Evolutionary conservation across 2,113 vertebrate genomes (phyloP).

Genomic region (Mohoua ochrocephala): DNA sequence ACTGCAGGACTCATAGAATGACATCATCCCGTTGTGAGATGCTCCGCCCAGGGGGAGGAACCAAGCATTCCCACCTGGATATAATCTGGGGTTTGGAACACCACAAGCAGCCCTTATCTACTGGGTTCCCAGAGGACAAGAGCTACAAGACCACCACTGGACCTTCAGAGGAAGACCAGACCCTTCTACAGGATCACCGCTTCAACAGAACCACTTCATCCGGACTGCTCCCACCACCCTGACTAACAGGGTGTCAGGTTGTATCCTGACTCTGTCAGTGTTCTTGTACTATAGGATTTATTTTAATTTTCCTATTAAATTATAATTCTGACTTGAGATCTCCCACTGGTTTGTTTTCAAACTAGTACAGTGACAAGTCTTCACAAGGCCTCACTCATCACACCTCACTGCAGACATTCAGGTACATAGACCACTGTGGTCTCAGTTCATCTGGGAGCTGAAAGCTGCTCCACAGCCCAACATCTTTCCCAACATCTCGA

Average conservation of each 20-base stretch:
- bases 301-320: background rate
- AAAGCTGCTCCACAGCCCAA: background rate
- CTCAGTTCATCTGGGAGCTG: accelerated
- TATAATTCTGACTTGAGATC: background rate
- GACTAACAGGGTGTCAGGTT: background rate
- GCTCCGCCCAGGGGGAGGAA: background rate
- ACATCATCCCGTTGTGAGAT: background rate
- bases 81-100: background rate
- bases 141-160: background rate
- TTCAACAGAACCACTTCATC: background rate
- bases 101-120: too few relatives aligned
- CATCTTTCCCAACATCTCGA: background rate
- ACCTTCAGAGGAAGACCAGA: background rate
- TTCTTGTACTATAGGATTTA: too few relatives aligned
- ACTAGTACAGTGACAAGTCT: background rate
- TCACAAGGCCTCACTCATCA: accelerated
- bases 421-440: accelerated
- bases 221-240: background rate
- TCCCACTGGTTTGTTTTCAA: background rate
- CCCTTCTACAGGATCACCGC: background rate
- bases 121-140: background rate
- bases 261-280: background rate
- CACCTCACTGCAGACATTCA: accelerated
- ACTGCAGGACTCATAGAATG: background rate
- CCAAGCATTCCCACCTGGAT: background rate